Evolutionary conservation across 2,797 vertebrate genomes (phyloP).

Genomic region (Anisognathus igniventris): DNA sequence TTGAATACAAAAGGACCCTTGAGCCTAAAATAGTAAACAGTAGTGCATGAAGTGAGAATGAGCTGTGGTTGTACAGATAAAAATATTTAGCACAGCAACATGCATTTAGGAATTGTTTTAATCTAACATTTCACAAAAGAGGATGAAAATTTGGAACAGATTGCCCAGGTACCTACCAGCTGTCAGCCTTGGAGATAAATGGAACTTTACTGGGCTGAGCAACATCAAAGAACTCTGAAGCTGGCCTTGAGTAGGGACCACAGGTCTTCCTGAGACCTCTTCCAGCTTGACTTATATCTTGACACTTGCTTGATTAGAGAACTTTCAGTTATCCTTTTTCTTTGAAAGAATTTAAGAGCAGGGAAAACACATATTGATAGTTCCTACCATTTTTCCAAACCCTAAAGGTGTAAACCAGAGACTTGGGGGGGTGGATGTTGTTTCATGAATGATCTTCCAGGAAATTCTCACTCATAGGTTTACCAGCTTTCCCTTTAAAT

Average conservation of each 20-base stretch:
- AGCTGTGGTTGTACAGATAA: neutral
- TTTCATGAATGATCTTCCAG: neutral
- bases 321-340: neutral
- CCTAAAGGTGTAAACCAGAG: neutral
- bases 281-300: neutral
- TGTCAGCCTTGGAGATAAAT: neutral
- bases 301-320: neutral
- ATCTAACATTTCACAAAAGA: neutral
- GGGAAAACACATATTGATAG: neutral
- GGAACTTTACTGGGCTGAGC: neutral
- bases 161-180: neutral
- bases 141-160: neutral
- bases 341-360: neutral
- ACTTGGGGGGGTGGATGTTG: accelerated
- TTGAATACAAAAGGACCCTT: neutral
- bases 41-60: neutral
- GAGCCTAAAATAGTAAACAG: neutral
- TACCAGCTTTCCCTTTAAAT: neutral
- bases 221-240: neutral
- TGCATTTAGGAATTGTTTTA: neutral
- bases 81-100: neutral
- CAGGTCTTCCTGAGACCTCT: neutral
- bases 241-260: neutral
- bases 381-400: neutral
- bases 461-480: neutral